Evolutionary conservation across 2,888 invertebrate species (phyloP), one percentile per base, ranked within the genome.

Genomic region (Hymenopus coronatus): DNA sequence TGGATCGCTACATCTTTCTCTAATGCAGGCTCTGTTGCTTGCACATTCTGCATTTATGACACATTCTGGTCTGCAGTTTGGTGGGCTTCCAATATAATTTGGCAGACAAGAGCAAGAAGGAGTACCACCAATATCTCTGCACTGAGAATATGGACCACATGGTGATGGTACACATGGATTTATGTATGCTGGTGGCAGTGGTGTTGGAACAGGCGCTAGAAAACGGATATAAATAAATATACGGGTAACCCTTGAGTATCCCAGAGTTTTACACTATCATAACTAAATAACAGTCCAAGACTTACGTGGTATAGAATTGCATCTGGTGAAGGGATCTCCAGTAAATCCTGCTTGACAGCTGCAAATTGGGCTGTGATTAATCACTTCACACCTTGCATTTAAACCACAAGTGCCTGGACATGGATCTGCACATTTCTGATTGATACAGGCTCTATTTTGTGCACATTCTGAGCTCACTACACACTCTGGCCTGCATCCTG

Each of bases 271-370:
- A 40, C 28, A 54, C 8, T 6, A n/a, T n/a, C 46, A 14, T 27
- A 33, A 83, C 20, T 2, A n/a, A n/a, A 40, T 84, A 84, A 2
- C 3, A 28, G 20, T 14, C 30, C 15, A 88, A 28, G 14, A 88
- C 90, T 90, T 91, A 91, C 91, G 90, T 83, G 94, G 93, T 91
- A 93, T 93, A 91, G 93, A 93, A 91, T 95, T 95, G 92, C 97
- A 97, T 92, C 96, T 96, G 8, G 96, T 95, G 93, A 97, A 97
- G 54, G 97, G 97, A 94, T 97, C 97, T 91, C 97, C 97, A 88
- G 96, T 96, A 87, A 92, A 93, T 54, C 92, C 91, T 91, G 92
- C 85, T 90, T 92, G 92, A 90, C 94, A 94, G 40, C 92, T 92
- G 90, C 94, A 94, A 87, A 94, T 93, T 2, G 94, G 94, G 88